phyloP scores from a whole-genome alignment of 2,113 vertebrate genomes.

The Hippocampus mohnikei region DNA sequence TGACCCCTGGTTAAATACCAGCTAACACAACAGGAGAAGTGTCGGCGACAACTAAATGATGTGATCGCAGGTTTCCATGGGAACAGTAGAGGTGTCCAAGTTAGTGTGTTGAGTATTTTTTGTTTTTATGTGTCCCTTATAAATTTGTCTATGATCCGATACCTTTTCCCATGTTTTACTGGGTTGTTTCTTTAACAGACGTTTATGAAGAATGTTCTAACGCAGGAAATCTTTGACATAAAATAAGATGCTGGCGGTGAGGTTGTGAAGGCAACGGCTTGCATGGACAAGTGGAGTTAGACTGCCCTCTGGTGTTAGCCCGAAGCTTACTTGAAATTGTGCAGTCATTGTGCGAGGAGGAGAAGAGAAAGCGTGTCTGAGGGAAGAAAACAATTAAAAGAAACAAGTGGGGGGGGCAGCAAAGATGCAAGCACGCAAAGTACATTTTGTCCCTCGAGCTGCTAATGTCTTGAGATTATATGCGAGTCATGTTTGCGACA shows the following conservation, averaged over 20 bases:
- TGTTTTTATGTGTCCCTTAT: background rate
- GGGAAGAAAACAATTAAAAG: background rate
- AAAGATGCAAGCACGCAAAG: background rate
- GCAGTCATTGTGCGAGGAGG: background rate
- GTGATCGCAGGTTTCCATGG: background rate
- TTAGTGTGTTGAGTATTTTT: background rate
- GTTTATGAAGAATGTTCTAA: background rate
- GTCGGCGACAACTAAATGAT: background rate
- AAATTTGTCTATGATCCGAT: background rate
- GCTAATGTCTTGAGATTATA: background rate
- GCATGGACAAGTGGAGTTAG: conserved; percentile 45
- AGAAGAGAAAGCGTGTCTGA: background rate
- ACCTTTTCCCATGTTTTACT: background rate
- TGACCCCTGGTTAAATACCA: background rate
- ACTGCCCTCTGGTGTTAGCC: conserved; percentile 56
- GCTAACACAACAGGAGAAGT: background rate
- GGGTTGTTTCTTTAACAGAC: background rate
- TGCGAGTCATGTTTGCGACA: background rate
- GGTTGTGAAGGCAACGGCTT: conserved; percentile 12
- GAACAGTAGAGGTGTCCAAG: background rate
- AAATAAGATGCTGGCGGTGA: background rate
- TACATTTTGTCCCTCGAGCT: background rate
- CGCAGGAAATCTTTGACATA: background rate
- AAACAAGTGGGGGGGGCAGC: background rate
- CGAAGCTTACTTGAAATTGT: background rate